phyloP scores from a whole-genome alignment of 1,140 invertebrate species.

The Helicorthomorpha holstii region DNA sequence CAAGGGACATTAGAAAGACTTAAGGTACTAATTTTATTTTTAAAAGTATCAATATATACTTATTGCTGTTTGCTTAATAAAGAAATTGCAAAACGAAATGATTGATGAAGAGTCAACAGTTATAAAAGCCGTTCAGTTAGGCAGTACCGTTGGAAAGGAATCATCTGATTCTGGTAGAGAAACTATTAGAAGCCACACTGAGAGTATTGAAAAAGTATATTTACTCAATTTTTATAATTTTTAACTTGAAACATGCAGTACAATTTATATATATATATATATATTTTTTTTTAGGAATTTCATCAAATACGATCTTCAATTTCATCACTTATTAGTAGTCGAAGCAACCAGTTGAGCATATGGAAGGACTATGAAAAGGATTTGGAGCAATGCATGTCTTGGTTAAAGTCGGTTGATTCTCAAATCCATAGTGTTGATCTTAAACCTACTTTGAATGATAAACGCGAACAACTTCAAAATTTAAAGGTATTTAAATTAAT shows the following conservation, averaged over 20 bases:
- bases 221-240: too few relatives aligned
- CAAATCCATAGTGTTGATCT: constrained; percentile 75
- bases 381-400: constrained; percentile 64
- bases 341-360: constrained; percentile 41
- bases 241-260: too few relatives aligned
- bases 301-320: constrained; percentile 39
- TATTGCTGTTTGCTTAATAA: constrained; percentile 4
- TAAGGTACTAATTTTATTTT: constrained; percentile 32
- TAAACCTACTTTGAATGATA: constrained; percentile 61
- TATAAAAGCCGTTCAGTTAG: constrained; percentile 53
- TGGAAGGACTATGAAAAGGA: constrained; percentile 83
- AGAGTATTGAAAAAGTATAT: constrained; percentile 17
- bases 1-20: constrained; percentile 81
- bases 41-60: constrained; percentile 5
- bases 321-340: constrained; percentile 54
- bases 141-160: constrained; percentile 76
- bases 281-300: constrained; percentile 2
- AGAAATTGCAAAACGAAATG: constrained; percentile 22
- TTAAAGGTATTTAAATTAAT: constrained; percentile 39
- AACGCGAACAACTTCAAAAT: constrained; percentile 62
- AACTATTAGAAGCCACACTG: constrained; percentile 42
- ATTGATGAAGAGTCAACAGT: constrained; percentile 73
- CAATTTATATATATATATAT: too few relatives aligned
- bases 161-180: constrained; percentile 69
- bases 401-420: constrained; percentile 74